These are phyloP conservation scores for cat (Felis catus) DNA, from an alignment of 2,113 vertebrate species.

Conservation along the genomic window DNA sequence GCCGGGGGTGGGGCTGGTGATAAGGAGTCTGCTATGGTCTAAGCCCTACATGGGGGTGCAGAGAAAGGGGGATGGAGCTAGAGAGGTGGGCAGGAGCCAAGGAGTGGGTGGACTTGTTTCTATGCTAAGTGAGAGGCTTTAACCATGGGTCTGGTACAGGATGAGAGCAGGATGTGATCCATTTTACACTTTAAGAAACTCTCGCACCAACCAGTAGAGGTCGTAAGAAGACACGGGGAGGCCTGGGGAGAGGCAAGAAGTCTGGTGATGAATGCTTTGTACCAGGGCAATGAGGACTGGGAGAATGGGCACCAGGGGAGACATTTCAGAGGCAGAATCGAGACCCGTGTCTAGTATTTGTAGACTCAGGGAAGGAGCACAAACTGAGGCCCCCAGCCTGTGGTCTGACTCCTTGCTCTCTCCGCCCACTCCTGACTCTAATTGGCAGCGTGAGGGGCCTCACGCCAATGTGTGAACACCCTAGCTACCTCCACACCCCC, in stretches of 20 bases:
- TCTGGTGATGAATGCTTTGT: not conserved
- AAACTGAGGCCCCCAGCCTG: not conserved
- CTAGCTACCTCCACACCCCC: not conserved
- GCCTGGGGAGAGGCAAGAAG: not conserved
- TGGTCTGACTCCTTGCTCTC: not conserved
- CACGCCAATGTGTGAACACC: accelerated
- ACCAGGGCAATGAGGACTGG: not conserved
- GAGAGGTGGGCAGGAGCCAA: not conserved
- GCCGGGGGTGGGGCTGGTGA: accelerated
- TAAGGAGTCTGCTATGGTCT: not conserved
- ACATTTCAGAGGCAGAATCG: not conserved
- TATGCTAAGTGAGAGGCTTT: not conserved
- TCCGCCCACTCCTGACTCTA: not conserved
- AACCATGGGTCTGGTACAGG: not conserved
- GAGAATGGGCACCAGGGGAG: not conserved
- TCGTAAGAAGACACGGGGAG: not conserved
- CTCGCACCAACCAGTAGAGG: not conserved
- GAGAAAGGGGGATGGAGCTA: not conserved
- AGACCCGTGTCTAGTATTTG: not conserved
- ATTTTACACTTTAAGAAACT: not conserved
- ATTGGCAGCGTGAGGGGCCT: not conserved
- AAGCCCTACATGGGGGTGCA: not conserved
- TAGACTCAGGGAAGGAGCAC: not conserved
- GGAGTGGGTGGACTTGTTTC: not conserved
- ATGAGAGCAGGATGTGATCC: not conserved